phyloP scores from a whole-genome alignment of 2,797 vertebrate species.

The Hippocampus kuda region DNA sequence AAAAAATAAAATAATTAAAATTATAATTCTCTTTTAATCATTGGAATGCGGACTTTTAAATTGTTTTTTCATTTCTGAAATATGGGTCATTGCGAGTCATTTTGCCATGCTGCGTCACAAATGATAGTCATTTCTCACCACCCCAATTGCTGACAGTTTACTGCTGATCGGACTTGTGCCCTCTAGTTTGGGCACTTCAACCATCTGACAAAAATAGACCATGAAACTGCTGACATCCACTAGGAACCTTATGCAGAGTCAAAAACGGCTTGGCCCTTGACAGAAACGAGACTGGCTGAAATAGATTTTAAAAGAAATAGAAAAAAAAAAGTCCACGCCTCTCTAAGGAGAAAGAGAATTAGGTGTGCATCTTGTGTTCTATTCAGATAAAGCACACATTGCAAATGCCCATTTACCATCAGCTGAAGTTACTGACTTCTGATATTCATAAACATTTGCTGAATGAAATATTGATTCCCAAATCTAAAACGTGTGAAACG shows the following conservation, averaged over 20 bases:
- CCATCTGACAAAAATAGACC: not conserved
- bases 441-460: not conserved
- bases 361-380: not conserved
- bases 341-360: not conserved
- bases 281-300: not conserved
- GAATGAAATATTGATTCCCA: not conserved
- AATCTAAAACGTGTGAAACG: not conserved
- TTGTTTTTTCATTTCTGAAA: not conserved
- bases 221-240: not conserved
- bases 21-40: not conserved
- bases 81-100: not conserved
- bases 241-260: not conserved
- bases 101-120: not conserved
- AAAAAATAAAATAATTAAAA: not conserved
- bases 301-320: not conserved
- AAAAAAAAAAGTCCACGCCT: not conserved
- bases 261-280: not conserved
- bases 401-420: not conserved
- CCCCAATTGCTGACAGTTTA: slow-evolving; percentile 1
- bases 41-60: not conserved
- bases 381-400: not conserved
- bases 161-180: not conserved
- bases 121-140: slow-evolving; percentile 3
- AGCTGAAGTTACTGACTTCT: not conserved
- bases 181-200: not conserved